A percentile compares a stretch with the other conserved stretches of the same genome.
Evolutionary conservation across 1,140 invertebrate species (phyloP).

Genomic region (Eufriesea mexicana): DNA sequence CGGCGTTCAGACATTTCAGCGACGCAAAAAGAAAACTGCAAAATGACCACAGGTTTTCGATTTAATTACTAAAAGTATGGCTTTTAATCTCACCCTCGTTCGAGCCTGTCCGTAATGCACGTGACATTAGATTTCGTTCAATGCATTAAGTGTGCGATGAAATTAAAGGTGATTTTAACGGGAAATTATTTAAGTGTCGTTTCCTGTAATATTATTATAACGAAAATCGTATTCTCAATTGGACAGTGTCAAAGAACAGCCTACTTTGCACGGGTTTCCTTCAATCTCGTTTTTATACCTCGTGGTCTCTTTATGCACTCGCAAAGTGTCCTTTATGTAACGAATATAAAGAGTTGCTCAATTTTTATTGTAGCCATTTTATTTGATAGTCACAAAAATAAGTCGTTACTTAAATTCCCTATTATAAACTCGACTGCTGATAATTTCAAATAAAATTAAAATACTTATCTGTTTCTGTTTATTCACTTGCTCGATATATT

Average conservation of each 20-base stretch:
- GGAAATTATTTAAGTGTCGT: slow-evolving; percentile 21
- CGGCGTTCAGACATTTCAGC: background rate
- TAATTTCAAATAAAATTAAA: no score
- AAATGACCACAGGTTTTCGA: background rate
- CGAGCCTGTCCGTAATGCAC: slow-evolving; percentile 1
- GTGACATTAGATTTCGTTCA: slow-evolving; percentile 16
- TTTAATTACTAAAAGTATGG: slow-evolving; percentile 20
- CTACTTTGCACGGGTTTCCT: background rate
- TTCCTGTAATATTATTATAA: background rate
- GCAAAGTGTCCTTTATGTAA: background rate
- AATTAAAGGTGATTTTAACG: slow-evolving; percentile 11
- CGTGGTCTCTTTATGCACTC: slow-evolving; percentile 6
- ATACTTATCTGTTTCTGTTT: no score
- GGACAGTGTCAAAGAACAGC: background rate
- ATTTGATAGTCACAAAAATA: no score
- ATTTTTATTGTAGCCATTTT: background rate
- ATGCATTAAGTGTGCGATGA: slow-evolving; percentile 15
- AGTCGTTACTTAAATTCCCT: no score
- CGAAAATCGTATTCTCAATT: background rate
- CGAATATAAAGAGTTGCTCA: background rate
- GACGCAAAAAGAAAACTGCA: background rate
- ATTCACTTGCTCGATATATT: no score
- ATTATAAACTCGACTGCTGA: no score
- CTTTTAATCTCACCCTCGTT: slow-evolving; percentile 28
- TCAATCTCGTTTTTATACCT: background rate